These are phyloP conservation scores for Liopterus haemorrhoidalis DNA, from an alignment of 2,888 invertebrate species.

Conservation along the genomic window DNA sequence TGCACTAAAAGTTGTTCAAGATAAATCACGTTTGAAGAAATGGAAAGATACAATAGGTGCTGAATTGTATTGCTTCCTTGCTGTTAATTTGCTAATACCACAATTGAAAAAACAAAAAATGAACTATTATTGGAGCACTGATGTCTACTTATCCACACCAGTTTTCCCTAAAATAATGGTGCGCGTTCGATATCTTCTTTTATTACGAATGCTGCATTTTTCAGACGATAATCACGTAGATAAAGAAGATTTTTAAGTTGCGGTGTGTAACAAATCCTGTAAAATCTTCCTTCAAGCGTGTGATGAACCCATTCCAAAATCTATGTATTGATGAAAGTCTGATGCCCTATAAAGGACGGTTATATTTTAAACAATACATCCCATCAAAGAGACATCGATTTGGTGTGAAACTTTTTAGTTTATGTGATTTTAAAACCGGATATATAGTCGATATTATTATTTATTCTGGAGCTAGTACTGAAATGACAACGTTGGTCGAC, in stretches of 20 bases:
- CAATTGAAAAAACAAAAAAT: not conserved
- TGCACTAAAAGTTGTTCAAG: too few relatives aligned
- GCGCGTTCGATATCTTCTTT: conserved; percentile 27
- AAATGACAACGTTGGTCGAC: conserved; percentile 11
- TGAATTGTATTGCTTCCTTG: not conserved
- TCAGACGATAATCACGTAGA: conserved; percentile 22
- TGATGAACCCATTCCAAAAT: conserved; percentile 26
- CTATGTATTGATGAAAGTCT: conserved; percentile 29
- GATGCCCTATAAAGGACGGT: conserved; percentile 24
- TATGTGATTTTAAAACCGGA: conserved; percentile 33
- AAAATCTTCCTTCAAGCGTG: conserved; percentile 15
- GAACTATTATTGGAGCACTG: conserved; percentile 6
- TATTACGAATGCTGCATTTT: conserved; percentile 30
- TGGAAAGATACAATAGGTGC: too few relatives aligned
- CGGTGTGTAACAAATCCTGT: not conserved
- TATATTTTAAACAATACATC: conserved; percentile 27
- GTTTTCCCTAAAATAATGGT: conserved; percentile 26
- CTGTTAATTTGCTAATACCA: not conserved
- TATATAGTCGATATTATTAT: conserved; percentile 31
- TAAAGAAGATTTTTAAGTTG: conserved; percentile 25
- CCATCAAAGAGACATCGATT: conserved; percentile 28
- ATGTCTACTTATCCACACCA: conserved; percentile 7
- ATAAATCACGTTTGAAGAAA: too few relatives aligned
- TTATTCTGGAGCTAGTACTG: conserved; percentile 27
- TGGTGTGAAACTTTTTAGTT: conserved; percentile 30